phyloP scores from a whole-genome alignment of 2,797 vertebrate genomes.

The Myotis myotis region DNA sequence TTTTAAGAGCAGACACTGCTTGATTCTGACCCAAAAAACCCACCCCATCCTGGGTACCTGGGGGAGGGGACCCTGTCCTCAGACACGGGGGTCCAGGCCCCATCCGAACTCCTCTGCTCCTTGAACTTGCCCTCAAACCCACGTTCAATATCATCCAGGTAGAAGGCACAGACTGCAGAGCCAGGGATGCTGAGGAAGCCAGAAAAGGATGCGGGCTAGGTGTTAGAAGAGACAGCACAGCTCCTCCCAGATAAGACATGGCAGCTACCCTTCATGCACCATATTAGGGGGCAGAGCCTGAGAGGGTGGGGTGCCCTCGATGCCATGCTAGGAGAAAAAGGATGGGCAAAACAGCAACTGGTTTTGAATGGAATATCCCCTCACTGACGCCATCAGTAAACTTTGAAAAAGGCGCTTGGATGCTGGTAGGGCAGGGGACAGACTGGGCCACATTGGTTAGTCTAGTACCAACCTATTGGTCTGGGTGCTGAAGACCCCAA shows the following conservation, averaged over 20 bases:
- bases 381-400: background rate
- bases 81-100: constrained; percentile 91
- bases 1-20: background rate
- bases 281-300: background rate
- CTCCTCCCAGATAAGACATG: background rate
- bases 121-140: constrained; percentile 94
- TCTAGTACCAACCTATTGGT: constrained; percentile 89
- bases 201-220: background rate
- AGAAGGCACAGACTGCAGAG: constrained; percentile 95
- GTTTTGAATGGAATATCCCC: background rate
- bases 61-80: constrained; percentile 94
- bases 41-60: constrained; percentile 83
- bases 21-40: background rate
- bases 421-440: background rate
- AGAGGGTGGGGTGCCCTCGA: background rate
- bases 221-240: background rate
- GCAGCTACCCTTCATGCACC: background rate
- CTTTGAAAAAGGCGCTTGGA: background rate
- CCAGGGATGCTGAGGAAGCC: constrained; percentile 91
- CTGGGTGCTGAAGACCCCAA: constrained; percentile 95
- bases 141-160: constrained; percentile 94
- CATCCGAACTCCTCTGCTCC: constrained; percentile 91
- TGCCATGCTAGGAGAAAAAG: background rate
- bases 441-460: background rate
- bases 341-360: background rate